Base-by-base conservation (phyloP, 2,888 invertebrate species). In the Gymnocheta viridis region DNA sequence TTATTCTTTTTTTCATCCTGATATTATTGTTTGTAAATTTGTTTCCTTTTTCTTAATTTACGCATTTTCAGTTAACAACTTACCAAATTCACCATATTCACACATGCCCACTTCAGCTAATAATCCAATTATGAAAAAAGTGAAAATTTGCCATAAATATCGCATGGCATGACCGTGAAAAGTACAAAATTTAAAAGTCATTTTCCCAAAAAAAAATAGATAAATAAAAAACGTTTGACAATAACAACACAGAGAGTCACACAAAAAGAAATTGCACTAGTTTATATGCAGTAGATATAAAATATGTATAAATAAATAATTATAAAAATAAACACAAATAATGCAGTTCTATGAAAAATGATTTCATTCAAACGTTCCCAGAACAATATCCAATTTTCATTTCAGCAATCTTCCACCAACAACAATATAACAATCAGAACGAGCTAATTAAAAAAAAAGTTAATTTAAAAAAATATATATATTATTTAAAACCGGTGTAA, bases 71-170 rank as follows among this genome's bases (percentile, higher is more conserved):
- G n/a, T 29, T 32, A 38, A 10, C 12, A 49, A 82, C 89, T 85
- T 88, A 90, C 90, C 90, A 77, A 90, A 91, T 73, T 87, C 86
- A 1, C 89, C 91, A 19, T 58, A 79, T 86, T 90, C 91, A 67
- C 86, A 85, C 22, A 85, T 82, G 72, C 64, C 85, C 41, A 74
- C 66, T 86, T 38, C 82, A 58, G 77, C 69, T 60, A 80, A 86
- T 77, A 85, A 87, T 85, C 82, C 87, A 64, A 85, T 85, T 79
- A 84, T 67, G 74, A 64, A 84, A 69, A 78, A 86, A 66, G 83
- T 82, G 69, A 73, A 88, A 82, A 80, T 85, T 38, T 73, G 76
- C 83, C 64, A 76, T 72, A 81, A 81, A 77, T 67, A 49, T 22
- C n/a, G 24, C 41, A 79, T 19, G 44, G 1, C 49, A 54, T 67